Evolutionary conservation across 2,113 vertebrate species (phyloP).

Genomic region (Pelvicachromis taeniatus): DNA sequence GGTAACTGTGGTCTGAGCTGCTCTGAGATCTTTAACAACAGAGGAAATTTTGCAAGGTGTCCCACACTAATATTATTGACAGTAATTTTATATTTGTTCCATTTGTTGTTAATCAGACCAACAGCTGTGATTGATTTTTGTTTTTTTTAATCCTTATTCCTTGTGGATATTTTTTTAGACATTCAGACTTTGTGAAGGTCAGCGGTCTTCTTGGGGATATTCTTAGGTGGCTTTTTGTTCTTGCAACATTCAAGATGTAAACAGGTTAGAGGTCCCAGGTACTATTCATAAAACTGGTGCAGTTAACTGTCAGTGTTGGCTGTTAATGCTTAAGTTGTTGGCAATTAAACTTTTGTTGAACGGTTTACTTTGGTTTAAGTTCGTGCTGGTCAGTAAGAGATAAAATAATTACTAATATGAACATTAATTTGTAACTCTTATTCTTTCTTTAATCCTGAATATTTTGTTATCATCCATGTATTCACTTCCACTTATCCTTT

Average conservation of each 20-base stretch:
- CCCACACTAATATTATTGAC: neutral
- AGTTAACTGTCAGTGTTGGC: neutral
- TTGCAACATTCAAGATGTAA: neutral
- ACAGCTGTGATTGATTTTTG: neutral
- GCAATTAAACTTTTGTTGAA: neutral
- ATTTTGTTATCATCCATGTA: neutral
- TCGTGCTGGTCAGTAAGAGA: neutral
- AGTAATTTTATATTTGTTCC: neutral
- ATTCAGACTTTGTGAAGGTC: no score
- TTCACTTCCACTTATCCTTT: no score
- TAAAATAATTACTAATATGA: neutral
- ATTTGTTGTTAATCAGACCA: neutral
- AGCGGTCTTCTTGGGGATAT: neutral
- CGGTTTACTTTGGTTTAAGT: neutral
- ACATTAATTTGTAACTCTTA: neutral
- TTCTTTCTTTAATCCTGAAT: neutral
- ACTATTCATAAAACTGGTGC: accelerated
- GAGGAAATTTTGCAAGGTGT: neutral
- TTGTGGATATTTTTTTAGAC: no score
- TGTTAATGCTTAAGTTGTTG: neutral
- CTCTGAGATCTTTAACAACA: neutral
- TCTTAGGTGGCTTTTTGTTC: neutral
- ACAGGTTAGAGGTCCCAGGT: neutral
- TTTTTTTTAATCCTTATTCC: no score
- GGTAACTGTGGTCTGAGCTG: neutral